Base-by-base conservation (phyloP, 2,888 invertebrate species). In the Cerastoderma edule region DNA sequence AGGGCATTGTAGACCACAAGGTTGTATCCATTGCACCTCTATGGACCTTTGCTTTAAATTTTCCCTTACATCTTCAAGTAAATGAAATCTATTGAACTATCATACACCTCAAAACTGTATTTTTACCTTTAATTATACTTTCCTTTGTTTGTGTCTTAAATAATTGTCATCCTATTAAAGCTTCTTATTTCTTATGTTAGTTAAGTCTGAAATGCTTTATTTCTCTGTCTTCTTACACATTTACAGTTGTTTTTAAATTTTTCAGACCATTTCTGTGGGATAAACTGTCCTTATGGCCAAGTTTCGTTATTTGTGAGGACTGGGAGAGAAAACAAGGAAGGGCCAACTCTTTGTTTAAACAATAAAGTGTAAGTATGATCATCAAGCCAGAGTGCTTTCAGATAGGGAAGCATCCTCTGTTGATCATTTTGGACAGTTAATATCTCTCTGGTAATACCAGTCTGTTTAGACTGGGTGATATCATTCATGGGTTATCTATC, bases 301-400 rank as follows among this genome's bases (percentile, higher is more conserved):
- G 91, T 93, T 77, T 90, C 94, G 0, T 93, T 94, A 35, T 94
- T 93, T 80, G 87, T 94, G 22, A 94, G 93, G 83, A 93, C 94
- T 10, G 94, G 94, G 1, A 91, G 92, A 67, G 93, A 93, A 71
- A 93, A 94, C 74, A 92, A 92, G 63, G 93, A 93, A 70, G 92
- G 92, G 64, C 94, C 94, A 2, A 93, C 92, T 75, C 92, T 94
- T 54, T 94, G 94, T 82, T 92, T 94, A 60, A 92, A 93, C 75
- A 94, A 94, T 28, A 92, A 93, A 87, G 93, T 94, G 94, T 94
- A 87, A 90, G 70, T 44, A 4, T 24, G 24, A 8, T 16, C n/a
- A 53, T 8, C 13, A 53, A 8, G 22, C 8, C 24, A 10, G n/a
- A 8, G 13, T 53, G 10, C n/a, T n/a, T 53, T 22, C 22, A n/a